Percentiles rank a stretch among this genome's conserved stretches.
These are phyloP conservation scores for Melieria crassipennis DNA, from an alignment of 2,888 invertebrate genomes.

Conservation along the genomic window DNA sequence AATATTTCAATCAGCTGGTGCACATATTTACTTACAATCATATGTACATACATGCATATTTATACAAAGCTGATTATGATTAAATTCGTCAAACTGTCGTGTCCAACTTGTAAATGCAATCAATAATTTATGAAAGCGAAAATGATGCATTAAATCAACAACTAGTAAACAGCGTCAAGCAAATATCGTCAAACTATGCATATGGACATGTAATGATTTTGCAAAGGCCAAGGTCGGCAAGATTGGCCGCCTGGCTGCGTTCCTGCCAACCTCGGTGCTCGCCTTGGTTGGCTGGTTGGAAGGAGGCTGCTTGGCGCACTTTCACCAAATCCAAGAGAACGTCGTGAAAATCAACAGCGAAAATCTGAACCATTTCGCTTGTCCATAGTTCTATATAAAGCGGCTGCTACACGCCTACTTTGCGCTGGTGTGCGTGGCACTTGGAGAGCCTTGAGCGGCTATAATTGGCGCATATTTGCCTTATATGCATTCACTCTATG, in stretches of 20 bases:
- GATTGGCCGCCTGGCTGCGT: neutral
- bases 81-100: neutral
- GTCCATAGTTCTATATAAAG: too few species aligned
- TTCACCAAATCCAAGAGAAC: too few species aligned
- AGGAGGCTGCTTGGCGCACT: too few species aligned
- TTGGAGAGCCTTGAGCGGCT: conserved; percentile 8
- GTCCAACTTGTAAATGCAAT: neutral
- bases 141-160: conserved; percentile 11
- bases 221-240: conserved; percentile 46
- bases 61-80: neutral
- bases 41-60: neutral
- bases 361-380: too few species aligned
- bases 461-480: conserved; percentile 17
- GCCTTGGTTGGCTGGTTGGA: too few species aligned
- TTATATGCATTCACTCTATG: neutral
- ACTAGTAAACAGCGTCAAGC: neutral
- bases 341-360: too few species aligned
- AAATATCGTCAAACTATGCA: neutral
- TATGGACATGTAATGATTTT: neutral
- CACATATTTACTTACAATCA: neutral
- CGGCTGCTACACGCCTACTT: conserved; percentile 19
- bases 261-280: too few species aligned
- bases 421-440: conserved; percentile 13
- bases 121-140: conserved; percentile 14
- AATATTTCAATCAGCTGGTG: neutral